Conservation (phyloP, 1,140 invertebrate genomes). For the Planococcus citri region DNA sequence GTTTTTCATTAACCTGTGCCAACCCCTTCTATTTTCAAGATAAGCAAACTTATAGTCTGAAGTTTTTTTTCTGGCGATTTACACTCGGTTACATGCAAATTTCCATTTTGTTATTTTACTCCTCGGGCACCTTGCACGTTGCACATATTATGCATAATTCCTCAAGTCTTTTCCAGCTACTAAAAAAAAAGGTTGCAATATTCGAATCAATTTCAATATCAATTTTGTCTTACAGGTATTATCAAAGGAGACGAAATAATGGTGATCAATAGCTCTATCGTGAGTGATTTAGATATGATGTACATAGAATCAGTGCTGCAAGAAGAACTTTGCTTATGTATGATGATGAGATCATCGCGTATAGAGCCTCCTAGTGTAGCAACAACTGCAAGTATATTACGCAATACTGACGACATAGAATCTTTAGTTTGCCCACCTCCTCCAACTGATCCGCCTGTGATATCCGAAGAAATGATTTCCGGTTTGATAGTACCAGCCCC, state of each 20-base stretch:
- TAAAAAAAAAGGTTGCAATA: too few relatives aligned
- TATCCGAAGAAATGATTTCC: slow-evolving; percentile 91
- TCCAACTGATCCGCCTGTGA: slow-evolving; percentile 77
- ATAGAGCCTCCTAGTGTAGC: slow-evolving; percentile 82
- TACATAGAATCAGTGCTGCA: slow-evolving; percentile 90
- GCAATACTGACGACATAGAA: slow-evolving; percentile 81
- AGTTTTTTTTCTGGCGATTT: too few relatives aligned
- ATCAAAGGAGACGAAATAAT: slow-evolving; percentile 96
- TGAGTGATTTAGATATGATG: slow-evolving; percentile 98
- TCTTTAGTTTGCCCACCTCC: slow-evolving; percentile 90
- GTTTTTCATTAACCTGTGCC: too few relatives aligned
- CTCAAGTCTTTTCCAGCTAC: too few relatives aligned
- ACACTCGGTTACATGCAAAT: too few relatives aligned
- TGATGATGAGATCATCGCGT: slow-evolving; percentile 94
- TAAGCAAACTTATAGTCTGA: too few relatives aligned
- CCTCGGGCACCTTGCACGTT: too few relatives aligned
- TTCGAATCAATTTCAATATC: too few relatives aligned
- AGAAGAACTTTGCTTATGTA: slow-evolving; percentile 86
- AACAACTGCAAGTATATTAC: slow-evolving; percentile 36
- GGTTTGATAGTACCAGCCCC: slow-evolving; percentile 90
- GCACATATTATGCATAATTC: too few relatives aligned
- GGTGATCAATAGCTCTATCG: slow-evolving; percentile 95
- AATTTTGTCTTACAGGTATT: slow-evolving; percentile 73
- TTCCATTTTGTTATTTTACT: too few relatives aligned
- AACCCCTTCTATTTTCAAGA: too few relatives aligned